These are phyloP conservation scores for Borostomias antarcticus DNA, from an alignment of 2,797 vertebrate genomes.

Conservation along the genomic window DNA sequence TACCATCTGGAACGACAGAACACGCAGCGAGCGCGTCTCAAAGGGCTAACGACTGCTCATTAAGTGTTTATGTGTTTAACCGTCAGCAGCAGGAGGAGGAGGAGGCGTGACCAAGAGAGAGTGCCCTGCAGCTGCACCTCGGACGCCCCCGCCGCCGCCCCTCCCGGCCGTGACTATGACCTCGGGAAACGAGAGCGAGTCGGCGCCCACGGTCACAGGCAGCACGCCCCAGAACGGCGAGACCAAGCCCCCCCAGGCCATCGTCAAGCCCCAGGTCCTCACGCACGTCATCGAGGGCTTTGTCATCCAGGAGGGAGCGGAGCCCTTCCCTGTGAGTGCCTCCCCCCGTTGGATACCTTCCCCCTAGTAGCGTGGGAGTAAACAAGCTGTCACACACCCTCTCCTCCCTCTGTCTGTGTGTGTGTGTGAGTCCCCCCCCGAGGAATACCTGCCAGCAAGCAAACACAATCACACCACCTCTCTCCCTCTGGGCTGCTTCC, in stretches of 20 bases:
- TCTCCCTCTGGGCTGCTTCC: too few relatives aligned
- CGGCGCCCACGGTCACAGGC: constrained; percentile 83
- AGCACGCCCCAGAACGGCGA: constrained; percentile 89
- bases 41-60: background rate
- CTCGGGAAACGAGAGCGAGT: constrained; percentile 85
- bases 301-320: constrained; percentile 97
- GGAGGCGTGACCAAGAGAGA: constrained; percentile 76
- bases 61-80: background rate
- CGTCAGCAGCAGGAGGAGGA: constrained; percentile 40
- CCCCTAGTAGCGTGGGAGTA: too few relatives aligned
- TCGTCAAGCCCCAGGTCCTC: constrained; percentile 97
- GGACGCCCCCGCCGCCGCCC: constrained; percentile 62
- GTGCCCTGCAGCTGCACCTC: constrained; percentile 68
- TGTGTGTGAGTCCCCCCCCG: background rate
- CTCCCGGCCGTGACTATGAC: constrained; percentile 81
- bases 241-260: constrained; percentile 94
- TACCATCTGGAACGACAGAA: too few relatives aligned
- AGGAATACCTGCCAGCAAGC: too few relatives aligned
- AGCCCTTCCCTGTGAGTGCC: constrained; percentile 94
- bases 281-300: constrained; percentile 98
- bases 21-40: too few relatives aligned
- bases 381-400: background rate
- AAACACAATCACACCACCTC: too few relatives aligned
- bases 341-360: too few relatives aligned
- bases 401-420: background rate